Evolutionary conservation across 2,797 vertebrate species (phyloP).

Genomic region (Xenentodon cancila): DNA sequence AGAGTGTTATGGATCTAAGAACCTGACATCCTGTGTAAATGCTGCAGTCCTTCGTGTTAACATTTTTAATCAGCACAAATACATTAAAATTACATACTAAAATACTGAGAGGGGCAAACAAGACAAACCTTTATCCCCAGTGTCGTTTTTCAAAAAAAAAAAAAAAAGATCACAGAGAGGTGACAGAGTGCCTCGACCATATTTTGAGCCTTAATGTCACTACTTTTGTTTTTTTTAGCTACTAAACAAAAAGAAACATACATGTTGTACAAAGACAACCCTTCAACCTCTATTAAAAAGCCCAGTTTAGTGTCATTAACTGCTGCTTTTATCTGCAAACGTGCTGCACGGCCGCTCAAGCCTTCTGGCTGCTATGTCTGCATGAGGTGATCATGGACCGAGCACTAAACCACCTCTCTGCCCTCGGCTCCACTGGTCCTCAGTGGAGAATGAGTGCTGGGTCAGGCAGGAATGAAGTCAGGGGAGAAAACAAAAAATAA

Average conservation of each 20-base stretch:
- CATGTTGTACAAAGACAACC: too few species aligned
- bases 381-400: constrained; percentile 43
- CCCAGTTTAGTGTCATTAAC: background rate
- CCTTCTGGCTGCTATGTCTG: constrained; percentile 41
- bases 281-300: background rate
- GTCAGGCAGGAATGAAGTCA: constrained; percentile 37
- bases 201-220: constrained; percentile 8
- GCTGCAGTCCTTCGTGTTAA: constrained; percentile 84
- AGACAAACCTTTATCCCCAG: constrained; percentile 64
- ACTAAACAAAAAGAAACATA: background rate
- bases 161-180: constrained; percentile 75
- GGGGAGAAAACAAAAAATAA: too few species aligned
- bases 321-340: background rate
- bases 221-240: constrained; percentile 3
- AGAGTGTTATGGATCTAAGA: constrained; percentile 55
- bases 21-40: constrained; percentile 79
- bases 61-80: constrained; percentile 78
- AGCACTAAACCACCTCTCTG: constrained; percentile 70
- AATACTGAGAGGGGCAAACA: constrained; percentile 73
- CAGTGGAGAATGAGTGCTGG: constrained; percentile 56
- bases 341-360: constrained; percentile 57
- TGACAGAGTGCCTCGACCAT: constrained; percentile 62
- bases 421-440: constrained; percentile 59
- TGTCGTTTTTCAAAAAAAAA: constrained; percentile 60
- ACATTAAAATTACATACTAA: constrained; percentile 77